Percentiles rank a stretch among this genome's conserved stretches.
These are phyloP conservation scores for Drepanosiphum platanoidis DNA, from an alignment of 2,888 invertebrate species.

Conservation along the genomic window DNA sequence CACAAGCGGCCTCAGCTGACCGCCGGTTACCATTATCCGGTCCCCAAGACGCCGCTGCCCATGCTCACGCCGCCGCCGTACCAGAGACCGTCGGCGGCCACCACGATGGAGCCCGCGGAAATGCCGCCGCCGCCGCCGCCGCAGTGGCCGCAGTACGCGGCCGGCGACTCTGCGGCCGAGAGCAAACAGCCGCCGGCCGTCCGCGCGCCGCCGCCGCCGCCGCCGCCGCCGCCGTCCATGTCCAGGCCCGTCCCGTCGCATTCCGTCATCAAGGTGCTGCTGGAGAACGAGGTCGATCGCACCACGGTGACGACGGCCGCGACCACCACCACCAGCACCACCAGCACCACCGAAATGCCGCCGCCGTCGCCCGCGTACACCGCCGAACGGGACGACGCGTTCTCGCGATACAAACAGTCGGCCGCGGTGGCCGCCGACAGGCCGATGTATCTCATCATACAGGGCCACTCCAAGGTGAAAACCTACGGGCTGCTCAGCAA, in stretches of 20 bases:
- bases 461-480: conserved; percentile 87
- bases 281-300: conserved; percentile 64
- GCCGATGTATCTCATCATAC: conserved; percentile 81
- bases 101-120: conserved; percentile 15
- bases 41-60: conserved; percentile 64
- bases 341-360: conserved; percentile 61
- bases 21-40: conserved; percentile 27
- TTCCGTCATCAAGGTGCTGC: conserved; percentile 63
- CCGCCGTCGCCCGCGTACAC: conserved; percentile 66
- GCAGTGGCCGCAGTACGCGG: conserved; percentile 3
- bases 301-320: conserved; percentile 63
- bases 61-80: conserved; percentile 64
- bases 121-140: not conserved
- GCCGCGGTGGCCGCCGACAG: conserved; percentile 71
- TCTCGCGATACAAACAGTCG: conserved; percentile 73
- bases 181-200: conserved; percentile 56
- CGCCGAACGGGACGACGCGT: no score
- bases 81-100: conserved; percentile 61
- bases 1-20: conserved; percentile 15
- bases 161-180: conserved; percentile 32
- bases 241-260: conserved; percentile 59
- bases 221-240: conserved; percentile 48
- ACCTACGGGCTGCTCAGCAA: conserved; percentile 75
- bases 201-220: conserved; percentile 62
- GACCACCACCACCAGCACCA: conserved; percentile 62